Conservation (phyloP, 2,888 invertebrate genomes). For the Asteroscopus sphinx region DNA sequence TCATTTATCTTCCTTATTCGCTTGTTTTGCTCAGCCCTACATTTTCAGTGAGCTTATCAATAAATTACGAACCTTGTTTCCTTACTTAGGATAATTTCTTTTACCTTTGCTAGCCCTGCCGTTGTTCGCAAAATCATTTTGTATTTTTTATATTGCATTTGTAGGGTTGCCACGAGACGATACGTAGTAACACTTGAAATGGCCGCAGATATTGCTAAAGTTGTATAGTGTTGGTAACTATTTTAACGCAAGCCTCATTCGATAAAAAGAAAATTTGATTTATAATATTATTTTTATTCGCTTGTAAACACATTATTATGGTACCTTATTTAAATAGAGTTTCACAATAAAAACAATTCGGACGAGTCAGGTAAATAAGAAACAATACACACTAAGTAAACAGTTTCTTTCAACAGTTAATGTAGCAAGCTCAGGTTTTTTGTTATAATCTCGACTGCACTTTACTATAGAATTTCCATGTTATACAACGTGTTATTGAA, state of each 20-base stretch:
- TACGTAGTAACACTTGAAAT: conserved; percentile 39
- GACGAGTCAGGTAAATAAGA: no score
- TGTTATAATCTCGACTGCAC: background rate
- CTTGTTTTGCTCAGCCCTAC: conserved; percentile 78
- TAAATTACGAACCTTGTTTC: conserved; percentile 84
- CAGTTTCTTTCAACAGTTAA: background rate
- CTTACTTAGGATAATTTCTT: conserved; percentile 79
- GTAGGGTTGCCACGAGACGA: conserved; percentile 52
- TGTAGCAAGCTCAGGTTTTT: background rate
- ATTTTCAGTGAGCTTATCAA: conserved; percentile 78
- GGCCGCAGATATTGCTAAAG: conserved; percentile 34
- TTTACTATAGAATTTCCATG: background rate
- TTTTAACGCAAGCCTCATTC: no score
- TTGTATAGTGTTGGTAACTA: no score
- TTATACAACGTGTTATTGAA: no score
- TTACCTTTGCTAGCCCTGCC: conserved; percentile 69
- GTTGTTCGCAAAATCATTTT: conserved; percentile 74
- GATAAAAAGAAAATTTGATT: no score
- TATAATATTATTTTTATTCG: no score
- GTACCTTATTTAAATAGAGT: no score
- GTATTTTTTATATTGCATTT: conserved; percentile 60
- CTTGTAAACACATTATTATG: no score
- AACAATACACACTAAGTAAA: no score
- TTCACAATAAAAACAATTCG: no score
- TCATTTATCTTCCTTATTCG: conserved; percentile 86